phyloP scores from a whole-genome alignment of 2,797 vertebrate species.

The Limnodromus scolopaceus region DNA sequence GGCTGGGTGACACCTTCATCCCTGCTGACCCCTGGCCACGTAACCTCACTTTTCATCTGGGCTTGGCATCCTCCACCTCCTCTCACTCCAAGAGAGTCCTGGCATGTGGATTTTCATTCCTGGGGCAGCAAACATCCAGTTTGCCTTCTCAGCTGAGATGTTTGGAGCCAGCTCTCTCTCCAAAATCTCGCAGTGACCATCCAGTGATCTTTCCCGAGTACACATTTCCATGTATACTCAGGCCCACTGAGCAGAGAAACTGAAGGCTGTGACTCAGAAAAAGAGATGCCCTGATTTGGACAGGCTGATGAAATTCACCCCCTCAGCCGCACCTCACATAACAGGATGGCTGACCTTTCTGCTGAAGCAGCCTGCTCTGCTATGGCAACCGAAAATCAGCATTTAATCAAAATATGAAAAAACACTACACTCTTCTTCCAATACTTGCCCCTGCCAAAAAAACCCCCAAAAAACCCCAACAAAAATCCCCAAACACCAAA shows the following conservation, averaged over 20 bases:
- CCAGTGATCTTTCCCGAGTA: neutral
- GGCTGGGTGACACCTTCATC: neutral
- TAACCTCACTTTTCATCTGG: neutral
- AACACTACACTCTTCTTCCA: neutral
- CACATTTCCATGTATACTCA: accelerated
- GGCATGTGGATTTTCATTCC: neutral
- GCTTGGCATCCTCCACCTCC: neutral
- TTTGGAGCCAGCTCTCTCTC: neutral
- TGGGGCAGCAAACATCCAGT: neutral
- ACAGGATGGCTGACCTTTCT: neutral
- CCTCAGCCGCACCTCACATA: accelerated
- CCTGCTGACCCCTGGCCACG: accelerated
- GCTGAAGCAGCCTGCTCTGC: neutral
- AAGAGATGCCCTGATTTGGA: neutral
- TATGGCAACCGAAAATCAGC: neutral
- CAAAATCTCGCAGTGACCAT: neutral
- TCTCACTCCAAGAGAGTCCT: neutral
- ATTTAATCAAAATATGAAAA: neutral
- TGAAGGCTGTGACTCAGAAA: neutral
- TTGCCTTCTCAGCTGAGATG: neutral
- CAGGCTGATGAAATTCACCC: neutral
- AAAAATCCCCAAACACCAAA: neutral
- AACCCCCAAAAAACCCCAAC: too few species aligned
- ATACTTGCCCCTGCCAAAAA: neutral
- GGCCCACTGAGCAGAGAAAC: neutral